These are phyloP conservation scores for Galagoides demidoff DNA, from an alignment of 2,797 vertebrate species.

Conservation along the genomic window DNA sequence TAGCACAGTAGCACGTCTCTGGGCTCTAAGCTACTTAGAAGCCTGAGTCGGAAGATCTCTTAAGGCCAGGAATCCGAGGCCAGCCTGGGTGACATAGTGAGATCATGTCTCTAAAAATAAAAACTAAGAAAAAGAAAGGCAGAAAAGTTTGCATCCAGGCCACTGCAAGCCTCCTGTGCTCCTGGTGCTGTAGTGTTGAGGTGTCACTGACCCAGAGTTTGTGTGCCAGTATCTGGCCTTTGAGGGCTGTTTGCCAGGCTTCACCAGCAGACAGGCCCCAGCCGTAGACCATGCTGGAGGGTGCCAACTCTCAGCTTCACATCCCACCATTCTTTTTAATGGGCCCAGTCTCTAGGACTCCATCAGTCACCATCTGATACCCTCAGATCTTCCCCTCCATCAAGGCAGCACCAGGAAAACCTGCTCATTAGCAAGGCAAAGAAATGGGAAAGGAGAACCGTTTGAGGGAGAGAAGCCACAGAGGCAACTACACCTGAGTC, in stretches of 20 bases:
- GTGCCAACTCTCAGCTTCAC: background rate
- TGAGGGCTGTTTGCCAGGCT: background rate
- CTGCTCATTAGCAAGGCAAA: background rate
- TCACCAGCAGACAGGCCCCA: background rate
- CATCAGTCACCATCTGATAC: background rate
- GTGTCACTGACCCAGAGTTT: background rate
- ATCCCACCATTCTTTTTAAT: background rate
- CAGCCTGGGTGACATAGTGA: background rate
- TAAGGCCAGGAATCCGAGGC: background rate
- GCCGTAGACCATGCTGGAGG: background rate
- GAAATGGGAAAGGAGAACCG: background rate
- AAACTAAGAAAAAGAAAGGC: background rate
- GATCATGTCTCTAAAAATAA: background rate
- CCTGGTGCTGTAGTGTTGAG: background rate
- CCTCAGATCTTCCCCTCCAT: conserved; percentile 85
- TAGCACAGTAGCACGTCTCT: background rate
- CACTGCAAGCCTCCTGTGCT: background rate
- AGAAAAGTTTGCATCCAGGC: background rate
- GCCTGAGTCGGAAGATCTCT: background rate
- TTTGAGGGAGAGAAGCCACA: background rate
- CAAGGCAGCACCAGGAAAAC: conserved; percentile 12
- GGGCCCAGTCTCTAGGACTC: fast-evolving
- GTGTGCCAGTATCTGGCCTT: background rate
- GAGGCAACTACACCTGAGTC: background rate
- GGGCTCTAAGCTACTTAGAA: background rate